Evolutionary conservation across 2,888 invertebrate genomes (phyloP), one percentile per base, ranked within the genome.

Genomic region (Calameuta idolon): DNA sequence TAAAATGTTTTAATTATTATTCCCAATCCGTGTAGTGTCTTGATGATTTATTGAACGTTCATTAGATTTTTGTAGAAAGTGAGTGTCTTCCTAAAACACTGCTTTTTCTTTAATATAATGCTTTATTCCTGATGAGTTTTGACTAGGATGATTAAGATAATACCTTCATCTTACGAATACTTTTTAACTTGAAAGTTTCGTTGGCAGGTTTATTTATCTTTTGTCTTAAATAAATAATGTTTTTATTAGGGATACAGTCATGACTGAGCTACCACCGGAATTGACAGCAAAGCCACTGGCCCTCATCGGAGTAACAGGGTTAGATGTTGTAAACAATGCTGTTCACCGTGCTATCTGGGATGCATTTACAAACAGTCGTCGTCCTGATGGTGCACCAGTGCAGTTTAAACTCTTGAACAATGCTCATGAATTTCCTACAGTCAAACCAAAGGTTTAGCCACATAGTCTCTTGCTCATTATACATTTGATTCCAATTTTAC

Each of bases 321-420:
- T 99, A 80, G 98, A 99, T 90, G 94, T 96, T 12, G 93, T 94
- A 69, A 95, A 96, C 89, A 98, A 98, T 93, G 94, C 96, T 4
- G 93, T 97, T 73, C 98, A 99, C 92, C 96, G 97, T 90, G 94
- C 96, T 75, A 96, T 99, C 90, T 98, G 98, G 98, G 98, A 98
- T 89, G 95, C 97, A 11, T 98, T 99, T 90, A 96, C 95, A 84
- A 95, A 95, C 88, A 96, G 96, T 90, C 94, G 97, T 55, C 94
- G 96, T 81, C 92, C 95, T 1, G 98, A 98, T 89, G 94, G 97
- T 87, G 95, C 96, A 73, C 94, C 97, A 0, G 94, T 99, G 79
- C 94, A 96, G 85, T 98, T 98, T 92, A 96, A 96, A 90, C 92
- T 97, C 79, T 93, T 98, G 77, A 94, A 95, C 81, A 94, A 95